Evolutionary conservation across 2,113 vertebrate genomes (phyloP), one percentile per base, ranked within the genome.

Genomic region (Corythornis vintsioides): DNA sequence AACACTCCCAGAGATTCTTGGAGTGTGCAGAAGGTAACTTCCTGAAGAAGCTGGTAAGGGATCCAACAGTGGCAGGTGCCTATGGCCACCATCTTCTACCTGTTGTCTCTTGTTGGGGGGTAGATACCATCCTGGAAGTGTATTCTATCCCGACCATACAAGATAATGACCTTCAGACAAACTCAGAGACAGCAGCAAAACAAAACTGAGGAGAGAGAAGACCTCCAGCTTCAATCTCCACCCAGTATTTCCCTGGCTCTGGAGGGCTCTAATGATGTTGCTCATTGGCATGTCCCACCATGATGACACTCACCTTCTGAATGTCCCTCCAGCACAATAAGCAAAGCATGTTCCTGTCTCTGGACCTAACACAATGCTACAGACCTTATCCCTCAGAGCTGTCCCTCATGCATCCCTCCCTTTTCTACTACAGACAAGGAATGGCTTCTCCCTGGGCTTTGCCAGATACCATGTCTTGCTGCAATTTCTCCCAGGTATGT

Each of bases 371-470:
- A n/a, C 7, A 35, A 35, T 35, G 47, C 25, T 57, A 20, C 18
- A 60, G 52, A 35, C 47, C 24, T 22, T 42, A 21, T 91, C 45
- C 9, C 40, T 16, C 38, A 69, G 48, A 67, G 33, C 10, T 65
- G 20, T 45, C 52, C 24, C 40, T 73, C 16, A 45, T 76, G 50
- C 60, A 69, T 50, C n/a, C 82, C 38, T 38, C 38, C 20, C 33
- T 88, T 20, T 33, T 67, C 60, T 15, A 57, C n/a, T 57, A 31
- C 0, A 0, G 8, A 0, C 1, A 47, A 60, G 29, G 14, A 5
- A 22, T 53, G 59, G 14, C 38, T 53, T 72, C 43, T 43, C n/a
- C 35, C 13, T 1, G 0, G 22, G 45, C 45, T 69, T 82, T 71
- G n/a, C 53, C 42, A 61, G 31, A 22, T 14, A 47, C 21, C 16